Conservation (phyloP, 2,113 vertebrate species). For the Daboia siamensis region DNA sequence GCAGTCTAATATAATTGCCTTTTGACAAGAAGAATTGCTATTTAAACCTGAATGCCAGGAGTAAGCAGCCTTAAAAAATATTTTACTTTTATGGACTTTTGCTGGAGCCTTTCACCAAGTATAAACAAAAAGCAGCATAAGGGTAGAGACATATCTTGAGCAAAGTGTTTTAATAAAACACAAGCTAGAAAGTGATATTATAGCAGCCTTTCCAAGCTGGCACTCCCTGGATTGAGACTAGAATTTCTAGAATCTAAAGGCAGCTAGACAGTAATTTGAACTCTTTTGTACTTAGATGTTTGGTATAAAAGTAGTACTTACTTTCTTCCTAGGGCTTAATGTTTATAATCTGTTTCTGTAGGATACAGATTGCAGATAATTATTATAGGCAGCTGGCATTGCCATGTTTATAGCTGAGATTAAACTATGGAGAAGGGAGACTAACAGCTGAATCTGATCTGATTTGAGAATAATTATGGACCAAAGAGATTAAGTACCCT, state of each 20-base stretch:
- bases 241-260: not conserved
- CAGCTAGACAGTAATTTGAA: not conserved
- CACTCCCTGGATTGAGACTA: not conserved
- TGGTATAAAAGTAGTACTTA: not conserved
- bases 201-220: not conserved
- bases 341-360: not conserved
- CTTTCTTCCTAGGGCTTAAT: not conserved
- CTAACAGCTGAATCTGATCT: not conserved
- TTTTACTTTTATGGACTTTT: not conserved
- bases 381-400: slow-evolving; percentile 29
- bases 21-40: not conserved
- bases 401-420: not conserved
- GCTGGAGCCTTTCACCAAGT: not conserved
- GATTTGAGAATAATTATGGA: not conserved
- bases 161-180: not conserved
- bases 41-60: not conserved
- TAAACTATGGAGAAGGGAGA: not conserved
- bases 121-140: not conserved
- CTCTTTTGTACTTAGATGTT: not conserved
- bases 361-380: slow-evolving; percentile 2
- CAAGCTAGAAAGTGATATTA: not conserved
- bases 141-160: not conserved
- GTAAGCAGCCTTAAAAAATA: not conserved
- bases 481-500: not conserved
- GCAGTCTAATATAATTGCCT: not conserved